Evolutionary conservation across 2,113 vertebrate species (phyloP).

Genomic region (Psammodynastes pulverulentus): DNA sequence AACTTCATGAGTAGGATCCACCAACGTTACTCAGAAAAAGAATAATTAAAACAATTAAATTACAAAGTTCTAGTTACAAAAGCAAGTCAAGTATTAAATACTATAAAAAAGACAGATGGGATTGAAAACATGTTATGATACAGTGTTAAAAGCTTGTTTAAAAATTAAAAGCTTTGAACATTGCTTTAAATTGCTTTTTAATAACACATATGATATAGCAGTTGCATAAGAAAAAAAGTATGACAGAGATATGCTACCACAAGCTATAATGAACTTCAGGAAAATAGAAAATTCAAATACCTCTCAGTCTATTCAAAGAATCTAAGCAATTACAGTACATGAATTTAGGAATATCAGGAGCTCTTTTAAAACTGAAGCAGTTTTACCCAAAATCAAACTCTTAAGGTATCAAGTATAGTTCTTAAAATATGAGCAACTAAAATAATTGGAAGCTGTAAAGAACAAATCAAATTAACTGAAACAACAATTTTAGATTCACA

Average conservation of each 20-base stretch:
- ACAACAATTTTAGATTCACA: not conserved
- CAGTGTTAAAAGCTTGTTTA: not conserved
- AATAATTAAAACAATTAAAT: not conserved
- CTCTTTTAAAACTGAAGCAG: not conserved
- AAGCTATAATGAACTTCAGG: not conserved
- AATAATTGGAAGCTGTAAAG: not conserved
- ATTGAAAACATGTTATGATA: not conserved
- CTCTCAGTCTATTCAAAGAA: not conserved
- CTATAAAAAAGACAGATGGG: not conserved
- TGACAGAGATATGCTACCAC: not conserved
- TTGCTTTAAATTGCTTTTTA: not conserved
- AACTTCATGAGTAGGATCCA: not conserved
- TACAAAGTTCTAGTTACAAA: not conserved
- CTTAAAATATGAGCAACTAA: not conserved
- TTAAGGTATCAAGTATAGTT: not conserved
- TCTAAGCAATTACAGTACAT: not conserved
- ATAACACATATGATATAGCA: not conserved
- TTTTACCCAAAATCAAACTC: not conserved
- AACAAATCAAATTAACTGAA: not conserved
- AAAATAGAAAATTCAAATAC: not conserved
- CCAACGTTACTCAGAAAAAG: not conserved
- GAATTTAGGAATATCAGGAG: not conserved
- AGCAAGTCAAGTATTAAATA: not conserved
- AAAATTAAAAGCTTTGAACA: not conserved
- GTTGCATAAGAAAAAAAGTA: not conserved